Evolutionary conservation across 2,113 vertebrate species (phyloP), one percentile per base, ranked within the genome.

Genomic region (Paradoxurus hermaphroditus): DNA sequence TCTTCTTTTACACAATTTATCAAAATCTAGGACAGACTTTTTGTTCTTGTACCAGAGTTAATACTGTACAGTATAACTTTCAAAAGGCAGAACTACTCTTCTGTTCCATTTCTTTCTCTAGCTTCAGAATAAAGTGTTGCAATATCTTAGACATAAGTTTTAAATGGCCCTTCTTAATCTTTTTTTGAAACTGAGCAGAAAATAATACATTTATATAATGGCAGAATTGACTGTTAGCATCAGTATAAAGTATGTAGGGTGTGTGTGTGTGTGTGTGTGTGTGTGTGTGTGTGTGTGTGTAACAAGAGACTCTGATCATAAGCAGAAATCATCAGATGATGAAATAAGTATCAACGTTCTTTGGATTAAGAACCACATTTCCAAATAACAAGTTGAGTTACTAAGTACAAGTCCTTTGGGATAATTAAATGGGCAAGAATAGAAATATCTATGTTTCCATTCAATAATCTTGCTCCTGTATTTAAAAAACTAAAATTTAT

Each of bases 401-500:
- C 51, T 39, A 81, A 91, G 44, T 82, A 34, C 36, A 72, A 67
- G 29, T 87, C 21, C 39, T 83, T 96, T 93, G 12, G 23, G 11
- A 79, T 87, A 95, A 68, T 86, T 91, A 89, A 95, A 34, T 83
- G 15, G 65, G 12, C 29, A 65, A 77, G n/a, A 70, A 53, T 70
- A 73, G 14, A 93, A 63, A 34, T 92, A 85, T 44, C 14, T 62
- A 2, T 59, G 6, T 15, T 81, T 85, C 11, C 31, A 5, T 82
- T 91, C 31, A 93, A 36, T 79, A 88, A 86, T 91, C 44, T 91
- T 84, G 39, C 41, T 73, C 6, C 41, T 19, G 46, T 62, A 29
- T 51, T 96, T 94, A 51, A 13, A 86, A 90, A 96, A 92, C 15
- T 86, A 81, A 94, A 94, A 91, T 82, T 70, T 41, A n/a, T n/a